phyloP scores from a whole-genome alignment of 2,888 invertebrate species.

The Thecocarcelia acutangulata region DNA sequence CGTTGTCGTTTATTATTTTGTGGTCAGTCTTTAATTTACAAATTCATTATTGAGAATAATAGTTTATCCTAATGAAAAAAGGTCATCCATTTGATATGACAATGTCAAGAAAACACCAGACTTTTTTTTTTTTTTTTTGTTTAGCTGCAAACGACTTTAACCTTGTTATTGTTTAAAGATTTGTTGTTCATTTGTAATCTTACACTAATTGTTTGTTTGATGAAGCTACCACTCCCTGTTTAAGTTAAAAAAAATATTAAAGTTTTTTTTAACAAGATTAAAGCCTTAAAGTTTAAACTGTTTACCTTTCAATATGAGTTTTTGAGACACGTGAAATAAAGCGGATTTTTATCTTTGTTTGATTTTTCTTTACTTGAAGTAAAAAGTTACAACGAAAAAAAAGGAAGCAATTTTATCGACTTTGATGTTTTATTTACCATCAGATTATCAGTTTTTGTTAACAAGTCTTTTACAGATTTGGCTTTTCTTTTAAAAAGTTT shows the following conservation, averaged over 20 bases:
- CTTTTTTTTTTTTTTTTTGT: neutral
- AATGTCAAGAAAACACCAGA: slow-evolving; percentile 22
- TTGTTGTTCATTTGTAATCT: slow-evolving; percentile 34
- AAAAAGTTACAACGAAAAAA: neutral
- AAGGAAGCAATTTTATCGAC: slow-evolving; percentile 47
- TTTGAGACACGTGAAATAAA: neutral
- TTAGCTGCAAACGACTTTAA: slow-evolving; percentile 41
- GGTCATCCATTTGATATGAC: slow-evolving; percentile 43
- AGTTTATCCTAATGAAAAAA: slow-evolving; percentile 21
- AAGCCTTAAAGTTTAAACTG: slow-evolving; percentile 26
- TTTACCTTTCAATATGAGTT: slow-evolving; percentile 9
- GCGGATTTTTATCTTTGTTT: slow-evolving; percentile 27
- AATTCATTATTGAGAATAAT: slow-evolving; percentile 60
- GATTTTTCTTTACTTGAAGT: neutral
- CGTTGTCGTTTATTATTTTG: slow-evolving; percentile 55
- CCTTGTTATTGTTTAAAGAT: slow-evolving; percentile 32
- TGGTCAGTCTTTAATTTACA: slow-evolving; percentile 57
- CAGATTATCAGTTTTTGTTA: slow-evolving; percentile 61
- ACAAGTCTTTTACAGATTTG: slow-evolving; percentile 27
- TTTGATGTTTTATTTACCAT: slow-evolving; percentile 69
- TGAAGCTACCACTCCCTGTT: slow-evolving; percentile 8
- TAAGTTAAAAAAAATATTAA: neutral
- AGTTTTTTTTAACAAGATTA: slow-evolving; percentile 9
- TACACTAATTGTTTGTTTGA: slow-evolving; percentile 59
- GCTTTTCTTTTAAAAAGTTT: slow-evolving; percentile 26